These are phyloP conservation scores for Argyra leucocephala DNA, from an alignment of 2,888 invertebrate species.

Conservation along the genomic window DNA sequence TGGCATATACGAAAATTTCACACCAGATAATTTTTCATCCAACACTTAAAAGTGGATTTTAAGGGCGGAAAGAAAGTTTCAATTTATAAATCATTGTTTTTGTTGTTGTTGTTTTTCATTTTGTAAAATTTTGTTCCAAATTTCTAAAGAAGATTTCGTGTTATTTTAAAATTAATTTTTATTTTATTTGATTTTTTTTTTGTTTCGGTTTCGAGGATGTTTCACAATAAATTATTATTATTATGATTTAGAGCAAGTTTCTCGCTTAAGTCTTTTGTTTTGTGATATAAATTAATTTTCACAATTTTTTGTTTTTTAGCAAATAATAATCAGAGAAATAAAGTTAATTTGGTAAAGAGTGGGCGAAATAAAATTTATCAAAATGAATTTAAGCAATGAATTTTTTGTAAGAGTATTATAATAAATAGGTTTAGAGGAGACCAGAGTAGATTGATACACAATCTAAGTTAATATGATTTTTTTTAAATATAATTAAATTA, in stretches of 20 bases:
- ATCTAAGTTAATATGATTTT: too few relatives aligned
- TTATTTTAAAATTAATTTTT: conserved; percentile 4
- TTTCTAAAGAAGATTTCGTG: not conserved
- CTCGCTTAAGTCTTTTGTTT: not conserved
- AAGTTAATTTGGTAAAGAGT: too few relatives aligned
- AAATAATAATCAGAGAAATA: too few relatives aligned
- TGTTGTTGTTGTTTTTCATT: not conserved
- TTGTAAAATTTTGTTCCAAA: not conserved
- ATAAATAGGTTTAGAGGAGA: too few relatives aligned
- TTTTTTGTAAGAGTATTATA: too few relatives aligned
- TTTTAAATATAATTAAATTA: too few relatives aligned
- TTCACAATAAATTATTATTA: not conserved
- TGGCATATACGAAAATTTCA: conserved; percentile 2
- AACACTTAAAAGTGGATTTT: conserved; percentile 6
- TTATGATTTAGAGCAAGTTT: conserved; percentile 4
- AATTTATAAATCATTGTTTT: conserved; percentile 1
- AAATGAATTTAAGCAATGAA: too few relatives aligned
- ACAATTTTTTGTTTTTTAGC: too few relatives aligned
- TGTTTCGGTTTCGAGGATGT: not conserved
- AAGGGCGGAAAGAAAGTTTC: conserved; percentile 6
- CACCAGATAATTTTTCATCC: conserved; percentile 6
- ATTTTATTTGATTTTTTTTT: not conserved
- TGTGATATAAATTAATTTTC: too few relatives aligned
- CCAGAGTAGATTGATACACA: too few relatives aligned
- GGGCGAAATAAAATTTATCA: too few relatives aligned